phyloP scores from a whole-genome alignment of 2,797 vertebrate species.

The Lepus oiostolus region DNA sequence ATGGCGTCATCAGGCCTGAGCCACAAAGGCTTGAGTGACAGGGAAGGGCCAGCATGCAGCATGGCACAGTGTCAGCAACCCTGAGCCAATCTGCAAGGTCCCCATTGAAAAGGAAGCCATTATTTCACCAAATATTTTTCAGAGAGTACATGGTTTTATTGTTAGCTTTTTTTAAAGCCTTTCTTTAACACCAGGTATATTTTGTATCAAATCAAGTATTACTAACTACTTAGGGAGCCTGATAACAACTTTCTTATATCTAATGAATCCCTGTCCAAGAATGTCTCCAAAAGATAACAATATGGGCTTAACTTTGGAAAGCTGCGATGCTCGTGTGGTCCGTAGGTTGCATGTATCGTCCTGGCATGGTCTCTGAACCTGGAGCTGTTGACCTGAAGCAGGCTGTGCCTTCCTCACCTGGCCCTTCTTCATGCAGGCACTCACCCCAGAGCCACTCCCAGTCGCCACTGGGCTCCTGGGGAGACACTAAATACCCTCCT shows the following conservation, averaged over 20 bases:
- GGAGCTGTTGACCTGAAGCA: not conserved
- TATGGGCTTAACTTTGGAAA: not conserved
- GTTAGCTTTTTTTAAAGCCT: not conserved
- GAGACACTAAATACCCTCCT: not conserved
- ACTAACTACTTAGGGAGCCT: conserved; percentile 25
- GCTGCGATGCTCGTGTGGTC: not conserved
- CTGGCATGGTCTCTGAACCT: not conserved
- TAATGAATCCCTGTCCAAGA: not conserved
- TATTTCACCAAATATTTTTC: conserved; percentile 23
- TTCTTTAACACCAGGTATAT: not conserved
- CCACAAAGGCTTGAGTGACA: not conserved
- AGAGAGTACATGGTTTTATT: conserved; percentile 9
- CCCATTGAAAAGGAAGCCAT: not conserved
- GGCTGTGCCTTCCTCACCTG: no score
- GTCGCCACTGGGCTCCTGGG: not conserved
- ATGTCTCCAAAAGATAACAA: not conserved
- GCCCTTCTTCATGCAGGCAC: no score
- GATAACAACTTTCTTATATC: not conserved
- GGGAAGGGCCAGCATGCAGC: not conserved
- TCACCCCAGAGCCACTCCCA: not conserved
- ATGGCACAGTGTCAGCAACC: not conserved
- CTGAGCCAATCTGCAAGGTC: not conserved
- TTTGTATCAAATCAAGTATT: not conserved
- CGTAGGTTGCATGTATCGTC: not conserved
- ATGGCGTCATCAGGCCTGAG: no score